phyloP scores from a whole-genome alignment of 2,888 invertebrate species.

The Nomada hirtipes region DNA sequence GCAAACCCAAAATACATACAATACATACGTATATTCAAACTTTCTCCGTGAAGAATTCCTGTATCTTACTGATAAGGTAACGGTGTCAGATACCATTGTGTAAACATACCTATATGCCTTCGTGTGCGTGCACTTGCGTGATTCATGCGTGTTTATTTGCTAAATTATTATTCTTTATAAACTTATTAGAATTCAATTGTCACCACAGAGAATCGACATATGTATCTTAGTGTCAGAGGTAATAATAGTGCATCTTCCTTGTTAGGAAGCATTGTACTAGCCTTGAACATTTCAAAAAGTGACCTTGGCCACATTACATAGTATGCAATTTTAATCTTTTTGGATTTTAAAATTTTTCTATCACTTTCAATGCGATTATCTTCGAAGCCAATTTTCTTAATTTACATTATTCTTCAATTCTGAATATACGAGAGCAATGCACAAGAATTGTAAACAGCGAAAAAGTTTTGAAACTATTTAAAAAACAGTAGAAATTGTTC shows the following conservation, averaged over 20 bases:
- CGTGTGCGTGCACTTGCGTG: not conserved
- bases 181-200: not conserved
- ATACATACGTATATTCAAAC: constrained; percentile 60
- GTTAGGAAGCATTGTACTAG: not conserved
- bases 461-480: not conserved
- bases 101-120: not conserved
- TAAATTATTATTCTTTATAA: not conserved
- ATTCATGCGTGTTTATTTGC: not conserved
- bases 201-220: too few species aligned
- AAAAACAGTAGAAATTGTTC: not conserved
- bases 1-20: constrained; percentile 49
- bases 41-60: constrained; percentile 79
- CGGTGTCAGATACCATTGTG: constrained; percentile 54
- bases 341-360: too few species aligned
- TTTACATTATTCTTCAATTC: too few species aligned
- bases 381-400: not conserved
- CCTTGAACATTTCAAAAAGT: not conserved
- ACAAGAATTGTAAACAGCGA: not conserved
- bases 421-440: too few species aligned
- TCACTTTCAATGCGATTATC: not conserved
- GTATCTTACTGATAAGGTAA: constrained; percentile 76
- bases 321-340: too few species aligned
- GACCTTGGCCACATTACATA: not conserved
- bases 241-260: not conserved
- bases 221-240: not conserved